Evolutionary conservation across 2,797 vertebrate species (phyloP).

Genomic region (Mormyrus proboscirostris): DNA sequence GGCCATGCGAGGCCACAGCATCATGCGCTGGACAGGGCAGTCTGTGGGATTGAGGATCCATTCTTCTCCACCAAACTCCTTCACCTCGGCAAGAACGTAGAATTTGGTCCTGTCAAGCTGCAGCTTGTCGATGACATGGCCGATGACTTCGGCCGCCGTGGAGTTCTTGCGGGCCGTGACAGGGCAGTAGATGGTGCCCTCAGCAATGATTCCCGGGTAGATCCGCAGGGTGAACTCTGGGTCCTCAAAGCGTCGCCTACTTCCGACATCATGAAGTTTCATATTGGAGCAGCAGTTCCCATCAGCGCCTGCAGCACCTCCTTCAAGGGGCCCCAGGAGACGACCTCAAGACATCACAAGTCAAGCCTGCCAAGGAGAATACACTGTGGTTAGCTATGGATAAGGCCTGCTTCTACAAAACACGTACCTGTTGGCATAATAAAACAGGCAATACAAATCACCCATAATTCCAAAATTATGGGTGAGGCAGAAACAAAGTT

Average conservation of each 20-base stretch:
- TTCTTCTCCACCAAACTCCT: constrained; percentile 97
- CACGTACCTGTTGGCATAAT: not conserved
- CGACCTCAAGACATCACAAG: constrained; percentile 69
- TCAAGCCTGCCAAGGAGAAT: constrained; percentile 54
- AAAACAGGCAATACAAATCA: not conserved
- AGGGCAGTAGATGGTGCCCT: constrained; percentile 95
- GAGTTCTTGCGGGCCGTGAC: constrained; percentile 84
- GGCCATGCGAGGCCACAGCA: constrained; percentile 94
- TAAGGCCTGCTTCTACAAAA: not conserved
- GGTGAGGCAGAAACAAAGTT: not conserved
- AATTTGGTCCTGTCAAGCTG: constrained; percentile 83
- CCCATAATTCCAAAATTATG: not conserved
- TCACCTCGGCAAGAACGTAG: constrained; percentile 93
- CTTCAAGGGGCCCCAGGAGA: constrained; percentile 32
- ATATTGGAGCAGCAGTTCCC: constrained; percentile 86
- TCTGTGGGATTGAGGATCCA: constrained; percentile 97
- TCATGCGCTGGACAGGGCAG: constrained; percentile 94
- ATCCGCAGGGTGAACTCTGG: constrained; percentile 85
- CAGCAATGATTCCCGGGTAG: constrained; percentile 85
- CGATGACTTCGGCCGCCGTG: constrained; percentile 93
- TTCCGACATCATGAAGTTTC: constrained; percentile 89
- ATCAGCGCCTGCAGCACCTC: constrained; percentile 69
- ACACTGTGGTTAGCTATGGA: not conserved
- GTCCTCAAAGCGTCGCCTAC: constrained; percentile 92
- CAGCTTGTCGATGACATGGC: constrained; percentile 78